These are phyloP conservation scores for Porites cylindrica DNA, from an alignment of 92 coral and sea anemone species.

Conservation along the genomic window DNA sequence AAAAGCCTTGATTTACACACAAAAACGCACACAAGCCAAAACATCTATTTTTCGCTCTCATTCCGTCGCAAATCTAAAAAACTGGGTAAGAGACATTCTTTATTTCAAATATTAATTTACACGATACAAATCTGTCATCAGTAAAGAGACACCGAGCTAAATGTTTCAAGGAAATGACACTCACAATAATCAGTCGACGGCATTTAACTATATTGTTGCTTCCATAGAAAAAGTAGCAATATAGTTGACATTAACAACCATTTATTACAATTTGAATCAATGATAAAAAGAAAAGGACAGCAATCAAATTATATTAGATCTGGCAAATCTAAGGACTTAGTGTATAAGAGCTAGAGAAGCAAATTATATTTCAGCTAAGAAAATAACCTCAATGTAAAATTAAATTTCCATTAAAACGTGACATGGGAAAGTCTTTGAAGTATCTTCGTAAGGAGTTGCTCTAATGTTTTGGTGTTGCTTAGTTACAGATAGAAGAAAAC, in stretches of 20 bases:
- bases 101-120: constrained; percentile 6
- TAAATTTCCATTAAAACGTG: neutral
- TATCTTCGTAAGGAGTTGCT: neutral
- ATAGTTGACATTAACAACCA: constrained; percentile 24
- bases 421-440: neutral
- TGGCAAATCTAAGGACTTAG: neutral
- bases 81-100: neutral
- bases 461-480: neutral
- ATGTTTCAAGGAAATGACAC: neutral
- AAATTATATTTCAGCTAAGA: too few relatives aligned
- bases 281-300: neutral
- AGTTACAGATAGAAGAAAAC: neutral
- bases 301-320: neutral
- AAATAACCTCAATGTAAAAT: neutral
- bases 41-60: neutral
- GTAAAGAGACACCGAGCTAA: constrained; percentile 27
- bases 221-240: constrained; percentile 14
- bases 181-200: constrained; percentile 2
- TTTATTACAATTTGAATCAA: constrained; percentile 14
- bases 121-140: constrained; percentile 8
- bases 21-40: neutral
- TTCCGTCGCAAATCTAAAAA: neutral
- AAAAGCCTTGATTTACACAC: neutral
- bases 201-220: constrained; percentile 40
- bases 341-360: neutral